These are phyloP conservation scores for Diprion similis DNA, from an alignment of 1,140 invertebrate genomes.

Conservation along the genomic window DNA sequence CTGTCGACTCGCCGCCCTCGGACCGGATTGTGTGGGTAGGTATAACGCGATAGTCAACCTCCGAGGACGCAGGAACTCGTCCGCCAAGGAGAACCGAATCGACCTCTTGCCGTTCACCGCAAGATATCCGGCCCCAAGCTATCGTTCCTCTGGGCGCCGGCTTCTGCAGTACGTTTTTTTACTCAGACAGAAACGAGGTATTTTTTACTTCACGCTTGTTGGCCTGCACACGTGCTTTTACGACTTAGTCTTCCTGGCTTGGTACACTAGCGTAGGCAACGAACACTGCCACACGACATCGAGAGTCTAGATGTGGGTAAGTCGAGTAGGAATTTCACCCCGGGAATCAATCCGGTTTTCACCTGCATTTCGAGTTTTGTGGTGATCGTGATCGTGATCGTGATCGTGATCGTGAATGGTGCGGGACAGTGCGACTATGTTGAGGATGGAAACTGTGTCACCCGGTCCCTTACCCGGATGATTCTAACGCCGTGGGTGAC, in stretches of 20 bases:
- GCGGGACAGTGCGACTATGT: not conserved
- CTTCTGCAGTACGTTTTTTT: too few relatives aligned
- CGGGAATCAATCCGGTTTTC: not conserved
- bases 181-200: too few relatives aligned
- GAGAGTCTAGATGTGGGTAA: not conserved
- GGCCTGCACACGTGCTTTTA: too few relatives aligned
- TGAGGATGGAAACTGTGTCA: not conserved
- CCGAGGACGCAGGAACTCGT: not conserved
- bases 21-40: not conserved
- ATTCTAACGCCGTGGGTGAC: too few relatives aligned
- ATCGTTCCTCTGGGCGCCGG: not conserved
- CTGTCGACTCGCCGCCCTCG: too few relatives aligned
- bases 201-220: too few relatives aligned
- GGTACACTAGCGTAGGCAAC: too few relatives aligned
- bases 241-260: too few relatives aligned
- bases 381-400: not conserved
- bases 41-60: slow-evolving; percentile 2
- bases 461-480: not conserved
- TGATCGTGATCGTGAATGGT: not conserved
- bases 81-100: not conserved
- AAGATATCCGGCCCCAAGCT: not conserved
- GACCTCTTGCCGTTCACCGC: not conserved
- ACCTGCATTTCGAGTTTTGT: not conserved
- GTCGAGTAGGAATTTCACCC: not conserved
- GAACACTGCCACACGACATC: too few relatives aligned